phyloP scores from a whole-genome alignment of 2,888 invertebrate species.

The Platerodrilus igneus region DNA sequence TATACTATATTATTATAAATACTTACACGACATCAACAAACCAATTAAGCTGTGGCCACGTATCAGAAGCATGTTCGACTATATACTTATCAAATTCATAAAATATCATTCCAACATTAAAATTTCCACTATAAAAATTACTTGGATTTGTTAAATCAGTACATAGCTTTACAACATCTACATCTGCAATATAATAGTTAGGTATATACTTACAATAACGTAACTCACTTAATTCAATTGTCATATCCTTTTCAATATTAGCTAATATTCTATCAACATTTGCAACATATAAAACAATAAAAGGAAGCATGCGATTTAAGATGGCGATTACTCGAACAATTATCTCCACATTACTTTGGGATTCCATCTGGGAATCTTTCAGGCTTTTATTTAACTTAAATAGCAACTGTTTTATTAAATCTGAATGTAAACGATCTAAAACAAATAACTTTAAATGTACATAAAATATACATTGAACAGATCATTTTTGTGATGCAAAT shows the following conservation, averaged over 20 bases:
- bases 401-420: slow-evolving; percentile 47
- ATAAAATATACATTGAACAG: too few relatives aligned
- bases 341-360: slow-evolving; percentile 35
- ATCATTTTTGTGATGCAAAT: too few relatives aligned
- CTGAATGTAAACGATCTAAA: slow-evolving; percentile 53
- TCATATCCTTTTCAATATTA: slow-evolving; percentile 41
- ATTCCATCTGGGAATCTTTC: slow-evolving; percentile 37
- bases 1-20: background rate
- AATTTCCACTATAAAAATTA: slow-evolving; percentile 58
- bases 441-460: slow-evolving; percentile 11
- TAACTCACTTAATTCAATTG: slow-evolving; percentile 42
- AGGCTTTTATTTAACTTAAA: slow-evolving; percentile 40
- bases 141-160: slow-evolving; percentile 53
- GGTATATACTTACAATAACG: too few relatives aligned
- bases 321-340: slow-evolving; percentile 38
- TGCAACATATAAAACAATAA: slow-evolving; percentile 44
- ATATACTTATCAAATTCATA: slow-evolving; percentile 59
- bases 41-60: slow-evolving; percentile 72
- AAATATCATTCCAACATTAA: slow-evolving; percentile 55
- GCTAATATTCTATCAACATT: slow-evolving; percentile 38
- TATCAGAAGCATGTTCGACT: slow-evolving; percentile 56
- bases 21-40: slow-evolving; percentile 59
- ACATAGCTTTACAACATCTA: slow-evolving; percentile 49
- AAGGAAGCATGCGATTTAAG: slow-evolving; percentile 45
- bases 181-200: slow-evolving; percentile 44